These are phyloP conservation scores for Agonopterix heracliana DNA, from an alignment of 2,888 invertebrate genomes.

Conservation along the genomic window DNA sequence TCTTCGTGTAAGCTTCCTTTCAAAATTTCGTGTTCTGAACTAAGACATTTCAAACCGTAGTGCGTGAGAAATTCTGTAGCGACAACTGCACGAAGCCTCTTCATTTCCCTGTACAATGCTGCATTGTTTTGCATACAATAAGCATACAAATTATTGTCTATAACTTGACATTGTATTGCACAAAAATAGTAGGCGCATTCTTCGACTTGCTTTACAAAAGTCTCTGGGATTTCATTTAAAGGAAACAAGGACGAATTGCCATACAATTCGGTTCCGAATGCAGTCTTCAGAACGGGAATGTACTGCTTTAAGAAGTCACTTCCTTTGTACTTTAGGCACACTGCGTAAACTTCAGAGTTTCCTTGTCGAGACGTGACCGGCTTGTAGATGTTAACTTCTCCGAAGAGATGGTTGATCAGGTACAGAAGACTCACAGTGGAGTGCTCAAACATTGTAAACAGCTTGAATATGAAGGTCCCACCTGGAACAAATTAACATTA, in stretches of 20 bases:
- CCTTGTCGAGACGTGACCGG: slow-evolving; percentile 96
- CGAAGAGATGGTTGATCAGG: slow-evolving; percentile 85
- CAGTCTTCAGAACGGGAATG: slow-evolving; percentile 54
- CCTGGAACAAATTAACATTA: slow-evolving; percentile 49
- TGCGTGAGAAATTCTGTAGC: slow-evolving; percentile 76
- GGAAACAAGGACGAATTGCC: slow-evolving; percentile 74
- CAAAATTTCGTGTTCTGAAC: slow-evolving; percentile 62
- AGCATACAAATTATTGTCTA: slow-evolving; percentile 79
- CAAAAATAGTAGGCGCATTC: slow-evolving; percentile 81
- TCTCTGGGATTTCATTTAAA: slow-evolving; percentile 72
- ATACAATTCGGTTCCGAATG: slow-evolving; percentile 60
- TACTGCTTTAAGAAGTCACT: slow-evolving; percentile 46
- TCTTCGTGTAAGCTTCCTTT: slow-evolving; percentile 60
- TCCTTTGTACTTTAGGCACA: slow-evolving; percentile 81
- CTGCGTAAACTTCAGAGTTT: slow-evolving; percentile 94
- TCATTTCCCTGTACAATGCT: slow-evolving; percentile 52
- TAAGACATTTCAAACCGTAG: slow-evolving; percentile 75
- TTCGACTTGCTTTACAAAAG: slow-evolving; percentile 80
- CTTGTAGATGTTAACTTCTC: slow-evolving; percentile 85
- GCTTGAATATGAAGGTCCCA: slow-evolving; percentile 89
- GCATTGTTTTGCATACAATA: slow-evolving; percentile 72
- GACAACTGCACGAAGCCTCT: slow-evolving; percentile 64
- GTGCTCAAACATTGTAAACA: slow-evolving; percentile 93
- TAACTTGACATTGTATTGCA: slow-evolving; percentile 80
- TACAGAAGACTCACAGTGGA: slow-evolving; percentile 87